Conservation (phyloP, 2,888 invertebrate species). For the Formica aserva region DNA sequence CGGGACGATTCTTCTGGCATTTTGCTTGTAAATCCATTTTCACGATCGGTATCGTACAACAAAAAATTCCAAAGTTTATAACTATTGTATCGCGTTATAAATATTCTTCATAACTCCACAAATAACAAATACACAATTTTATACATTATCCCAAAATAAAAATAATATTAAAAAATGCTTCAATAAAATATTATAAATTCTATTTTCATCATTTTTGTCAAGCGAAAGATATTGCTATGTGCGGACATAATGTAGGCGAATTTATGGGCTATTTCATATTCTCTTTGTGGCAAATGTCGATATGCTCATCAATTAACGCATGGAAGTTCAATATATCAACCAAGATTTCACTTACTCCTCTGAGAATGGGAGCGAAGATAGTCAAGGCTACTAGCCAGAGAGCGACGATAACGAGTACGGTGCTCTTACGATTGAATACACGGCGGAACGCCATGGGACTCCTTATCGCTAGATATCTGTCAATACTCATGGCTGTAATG, state of each 20-base stretch:
- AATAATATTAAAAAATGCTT: background rate
- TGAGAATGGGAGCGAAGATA: conserved; percentile 90
- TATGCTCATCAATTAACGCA: background rate
- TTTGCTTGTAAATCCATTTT: background rate
- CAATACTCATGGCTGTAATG: conserved; percentile 92
- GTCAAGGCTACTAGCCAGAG: conserved; percentile 90
- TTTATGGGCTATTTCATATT: background rate
- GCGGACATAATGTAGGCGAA: background rate
- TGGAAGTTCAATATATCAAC: background rate
- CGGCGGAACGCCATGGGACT: conserved; percentile 91
- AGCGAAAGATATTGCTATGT: background rate
- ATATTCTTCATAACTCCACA: background rate
- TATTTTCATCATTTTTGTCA: background rate
- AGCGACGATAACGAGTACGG: conserved; percentile 88
- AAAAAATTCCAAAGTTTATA: too few relatives aligned
- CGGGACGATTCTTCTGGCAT: background rate
- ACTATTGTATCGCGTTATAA: background rate
- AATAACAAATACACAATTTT: background rate
- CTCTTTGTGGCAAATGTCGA: background rate
- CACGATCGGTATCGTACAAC: background rate
- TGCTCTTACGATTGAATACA: conserved; percentile 90
- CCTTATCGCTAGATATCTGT: conserved; percentile 91
- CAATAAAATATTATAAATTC: background rate
- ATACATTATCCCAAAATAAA: background rate
- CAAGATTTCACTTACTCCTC: conserved; percentile 82